Conservation (phyloP, 1,140 invertebrate genomes). For the Holotrichia oblita region DNA sequence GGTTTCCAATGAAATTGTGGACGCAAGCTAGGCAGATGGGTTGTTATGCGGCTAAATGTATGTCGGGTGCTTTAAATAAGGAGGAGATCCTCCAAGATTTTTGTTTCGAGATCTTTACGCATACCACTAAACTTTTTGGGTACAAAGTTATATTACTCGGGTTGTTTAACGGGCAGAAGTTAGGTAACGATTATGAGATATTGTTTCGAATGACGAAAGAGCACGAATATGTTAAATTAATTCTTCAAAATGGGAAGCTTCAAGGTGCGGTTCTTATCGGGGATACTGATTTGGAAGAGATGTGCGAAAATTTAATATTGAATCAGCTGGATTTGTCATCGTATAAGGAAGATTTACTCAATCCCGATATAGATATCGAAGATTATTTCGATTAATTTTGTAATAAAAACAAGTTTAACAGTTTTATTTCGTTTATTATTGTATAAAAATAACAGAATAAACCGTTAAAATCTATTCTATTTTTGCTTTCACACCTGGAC, state of each 20-base stretch:
- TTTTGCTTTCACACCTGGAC: slow-evolving; percentile 41
- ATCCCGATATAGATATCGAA: slow-evolving; percentile 97
- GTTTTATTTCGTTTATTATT: too few species aligned
- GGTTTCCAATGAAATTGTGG: slow-evolving; percentile 98
- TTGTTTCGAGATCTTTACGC: slow-evolving; percentile 97
- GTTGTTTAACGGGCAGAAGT: slow-evolving; percentile 92
- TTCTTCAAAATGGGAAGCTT: slow-evolving; percentile 85
- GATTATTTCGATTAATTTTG: slow-evolving; percentile 99
- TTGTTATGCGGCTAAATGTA: slow-evolving; percentile 89
- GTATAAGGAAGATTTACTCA: slow-evolving; percentile 91
- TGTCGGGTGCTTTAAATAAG: slow-evolving; percentile 73
- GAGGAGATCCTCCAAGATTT: slow-evolving; percentile 80
- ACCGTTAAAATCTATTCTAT: neutral
- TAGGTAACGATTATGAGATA: slow-evolving; percentile 86
- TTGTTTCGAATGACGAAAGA: slow-evolving; percentile 85
- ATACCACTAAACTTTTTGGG: slow-evolving; percentile 95
- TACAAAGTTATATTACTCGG: slow-evolving; percentile 94
- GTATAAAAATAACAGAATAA: neutral
- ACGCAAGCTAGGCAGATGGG: slow-evolving; percentile 99
- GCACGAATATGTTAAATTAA: slow-evolving; percentile 90
- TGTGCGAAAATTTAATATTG: slow-evolving; percentile 97
- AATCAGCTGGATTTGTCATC: slow-evolving; percentile 91
- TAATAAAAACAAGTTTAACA: too few species aligned
- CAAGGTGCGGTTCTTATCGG: slow-evolving; percentile 96
- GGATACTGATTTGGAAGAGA: slow-evolving; percentile 97